These are phyloP conservation scores for Diogma glabrata DNA, from an alignment of 2,888 invertebrate genomes.

Conservation along the genomic window DNA sequence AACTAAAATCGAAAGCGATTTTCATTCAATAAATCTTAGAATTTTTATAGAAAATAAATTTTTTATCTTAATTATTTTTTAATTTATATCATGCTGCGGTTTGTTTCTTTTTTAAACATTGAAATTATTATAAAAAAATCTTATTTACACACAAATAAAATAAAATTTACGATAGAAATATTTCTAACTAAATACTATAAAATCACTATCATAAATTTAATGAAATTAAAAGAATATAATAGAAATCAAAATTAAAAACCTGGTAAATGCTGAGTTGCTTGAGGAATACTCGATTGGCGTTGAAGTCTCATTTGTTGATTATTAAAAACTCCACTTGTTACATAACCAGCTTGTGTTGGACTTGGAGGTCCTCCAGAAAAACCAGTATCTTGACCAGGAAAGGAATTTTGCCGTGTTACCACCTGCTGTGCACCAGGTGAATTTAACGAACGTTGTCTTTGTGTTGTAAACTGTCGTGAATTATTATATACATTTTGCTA, in stretches of 20 bases:
- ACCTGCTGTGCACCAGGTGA: conserved; percentile 29
- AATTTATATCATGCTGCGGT: conserved; percentile 6
- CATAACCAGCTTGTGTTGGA: conserved; percentile 29
- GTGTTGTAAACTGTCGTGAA: conserved; percentile 31
- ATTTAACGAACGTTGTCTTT: conserved; percentile 30
- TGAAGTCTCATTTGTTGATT: conserved; percentile 31
- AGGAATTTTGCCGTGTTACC: conserved; percentile 35
- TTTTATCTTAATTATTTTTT: no score
- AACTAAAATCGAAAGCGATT: no score
- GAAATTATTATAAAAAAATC: conserved; percentile 1
- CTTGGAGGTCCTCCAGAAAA: conserved; percentile 27
- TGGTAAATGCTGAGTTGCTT: conserved; percentile 37
- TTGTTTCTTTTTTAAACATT: no score
- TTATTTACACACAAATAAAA: not conserved
- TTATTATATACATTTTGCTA: conserved; percentile 25
- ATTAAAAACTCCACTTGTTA: conserved; percentile 28
- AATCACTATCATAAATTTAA: not conserved
- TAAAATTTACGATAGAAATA: not conserved
- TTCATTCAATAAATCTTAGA: no score
- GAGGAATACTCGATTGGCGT: conserved; percentile 34
- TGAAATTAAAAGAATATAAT: not conserved
- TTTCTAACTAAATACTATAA: not conserved
- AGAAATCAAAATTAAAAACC: conserved; percentile 23
- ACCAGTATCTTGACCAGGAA: conserved; percentile 23
- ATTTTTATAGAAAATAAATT: no score